A percentile compares a stretch with the other conserved stretches of the same genome.
phyloP scores from a whole-genome alignment of 2,888 invertebrate species.

The Exephanes ischioxanthus region DNA sequence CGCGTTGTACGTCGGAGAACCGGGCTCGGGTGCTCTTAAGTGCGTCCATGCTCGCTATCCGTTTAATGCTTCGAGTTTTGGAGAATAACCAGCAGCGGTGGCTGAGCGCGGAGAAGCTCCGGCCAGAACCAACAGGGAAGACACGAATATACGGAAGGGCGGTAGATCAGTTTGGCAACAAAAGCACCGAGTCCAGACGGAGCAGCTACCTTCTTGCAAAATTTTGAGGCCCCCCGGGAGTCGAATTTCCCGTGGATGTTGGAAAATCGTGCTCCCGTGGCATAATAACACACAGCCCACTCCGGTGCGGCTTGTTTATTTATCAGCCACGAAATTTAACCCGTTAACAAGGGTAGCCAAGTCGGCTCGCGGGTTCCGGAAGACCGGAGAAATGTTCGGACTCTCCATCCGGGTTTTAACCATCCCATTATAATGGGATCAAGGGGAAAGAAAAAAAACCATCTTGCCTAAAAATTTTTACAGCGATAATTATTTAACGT shows the following conservation, averaged over 20 bases:
- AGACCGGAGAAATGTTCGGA: not conserved
- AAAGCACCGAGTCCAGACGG: not conserved
- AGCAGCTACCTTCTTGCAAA: conserved; percentile 14
- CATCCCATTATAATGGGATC: not conserved
- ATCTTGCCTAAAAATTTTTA: not conserved
- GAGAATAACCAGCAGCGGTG: conserved; percentile 20
- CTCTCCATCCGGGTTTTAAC: not conserved
- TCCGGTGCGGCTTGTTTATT: not conserved
- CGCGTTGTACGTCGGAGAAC: not conserved
- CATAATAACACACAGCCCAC: not conserved
- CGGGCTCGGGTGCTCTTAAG: conserved; percentile 13
- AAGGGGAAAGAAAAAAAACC: no score
- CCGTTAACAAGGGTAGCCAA: not conserved
- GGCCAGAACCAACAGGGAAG: not conserved
- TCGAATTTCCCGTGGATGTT: conserved; percentile 13
- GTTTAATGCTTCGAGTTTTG: conserved; percentile 39
- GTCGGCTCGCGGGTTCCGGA: not conserved
- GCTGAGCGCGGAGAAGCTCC: not conserved
- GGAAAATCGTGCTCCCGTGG: conserved; percentile 13
- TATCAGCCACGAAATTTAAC: not conserved
- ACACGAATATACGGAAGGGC: not conserved
- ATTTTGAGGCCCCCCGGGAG: conserved; percentile 4
- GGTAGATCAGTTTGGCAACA: not conserved
- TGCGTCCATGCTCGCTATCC: not conserved
- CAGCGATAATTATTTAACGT: not conserved